Percentiles rank a stretch among this genome's conserved stretches.
phyloP scores from a whole-genome alignment of 2,797 vertebrate species.

The Rousettus madagascariensis region DNA sequence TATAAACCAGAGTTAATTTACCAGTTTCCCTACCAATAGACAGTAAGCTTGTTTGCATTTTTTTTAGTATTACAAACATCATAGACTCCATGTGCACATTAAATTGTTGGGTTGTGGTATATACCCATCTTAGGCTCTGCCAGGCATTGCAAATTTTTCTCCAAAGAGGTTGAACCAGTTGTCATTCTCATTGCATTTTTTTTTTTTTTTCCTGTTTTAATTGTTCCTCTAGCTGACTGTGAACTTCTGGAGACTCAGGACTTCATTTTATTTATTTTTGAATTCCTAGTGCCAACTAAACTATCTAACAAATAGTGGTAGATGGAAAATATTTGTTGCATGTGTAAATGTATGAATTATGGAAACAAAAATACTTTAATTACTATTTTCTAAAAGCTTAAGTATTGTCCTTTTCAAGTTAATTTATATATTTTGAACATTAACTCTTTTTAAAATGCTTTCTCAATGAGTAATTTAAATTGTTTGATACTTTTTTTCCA shows the following conservation, averaged over 20 bases:
- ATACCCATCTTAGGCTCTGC: not conserved
- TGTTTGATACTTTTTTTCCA: conserved; percentile 76
- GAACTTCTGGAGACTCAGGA: not conserved
- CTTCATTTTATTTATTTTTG: not conserved
- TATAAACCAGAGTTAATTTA: not conserved
- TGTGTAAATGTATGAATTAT: not conserved
- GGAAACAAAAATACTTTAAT: not conserved
- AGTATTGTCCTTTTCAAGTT: not conserved
- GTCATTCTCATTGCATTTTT: not conserved
- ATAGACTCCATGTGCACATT: not conserved
- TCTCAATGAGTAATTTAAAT: conserved; percentile 33
- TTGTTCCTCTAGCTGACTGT: not conserved
- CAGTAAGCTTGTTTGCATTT: not conserved
- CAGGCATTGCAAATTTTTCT: not conserved
- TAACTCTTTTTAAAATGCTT: conserved; percentile 8
- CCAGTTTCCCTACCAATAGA: not conserved
- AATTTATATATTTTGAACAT: conserved; percentile 25
- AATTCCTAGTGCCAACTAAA: not conserved
- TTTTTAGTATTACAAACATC: not conserved
- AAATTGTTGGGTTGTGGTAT: not conserved
- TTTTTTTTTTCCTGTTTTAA: not conserved
- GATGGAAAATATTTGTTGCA: not conserved
- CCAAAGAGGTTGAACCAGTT: not conserved
- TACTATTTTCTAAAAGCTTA: conserved; percentile 25
- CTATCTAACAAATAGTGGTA: not conserved